Evolutionary conservation across 2,888 invertebrate genomes (phyloP), one percentile per base, ranked within the genome.

Genomic region (Lingula anatina): DNA sequence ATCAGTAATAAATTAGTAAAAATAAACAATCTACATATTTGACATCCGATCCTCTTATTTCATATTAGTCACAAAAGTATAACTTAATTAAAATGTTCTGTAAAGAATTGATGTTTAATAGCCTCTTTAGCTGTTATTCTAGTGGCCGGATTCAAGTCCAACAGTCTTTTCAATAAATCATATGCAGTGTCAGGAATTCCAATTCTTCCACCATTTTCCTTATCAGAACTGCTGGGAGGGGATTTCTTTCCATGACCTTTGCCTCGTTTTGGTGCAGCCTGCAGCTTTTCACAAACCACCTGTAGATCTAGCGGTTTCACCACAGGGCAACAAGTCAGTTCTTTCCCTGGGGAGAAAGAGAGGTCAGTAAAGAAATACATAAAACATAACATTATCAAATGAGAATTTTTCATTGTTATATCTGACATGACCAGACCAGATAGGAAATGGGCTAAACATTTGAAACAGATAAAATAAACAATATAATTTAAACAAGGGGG

Each of bases 131-230:
- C 91, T 9, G 86, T 82, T 55, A 86, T 83, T 62, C 91, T 83
- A 28, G 82, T 81, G 64, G 81, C 79, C n/a, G 89, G 88, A 80
- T 89, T 84, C n/a, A 89, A 81, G 72, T 88, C 88, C 61, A 92
- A 79, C 61, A 92, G 80, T 46, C 81, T 82, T 57, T 79, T 78
- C 49, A 89, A 80, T 57, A 92, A 81, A 68, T 87, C 83, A 77
- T 86, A 90, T 1, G 89, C 90, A 55, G 83, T 79, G 63, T 83
- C 81, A 23, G 89, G 88, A 3, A 68, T 35, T 2, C 20, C 26
- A 25, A 25, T 12, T 27, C 26, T 24, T 25, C 5, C 25, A 23
- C 44, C 47, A 31, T 47, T 52, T 23, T 59, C 59, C 27, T 51
- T 53, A 20, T 59, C 47, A 9, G 44, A 31, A 25, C 25, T 23